Conservation (phyloP, 1,140 invertebrate species). For the Ips typographus region DNA sequence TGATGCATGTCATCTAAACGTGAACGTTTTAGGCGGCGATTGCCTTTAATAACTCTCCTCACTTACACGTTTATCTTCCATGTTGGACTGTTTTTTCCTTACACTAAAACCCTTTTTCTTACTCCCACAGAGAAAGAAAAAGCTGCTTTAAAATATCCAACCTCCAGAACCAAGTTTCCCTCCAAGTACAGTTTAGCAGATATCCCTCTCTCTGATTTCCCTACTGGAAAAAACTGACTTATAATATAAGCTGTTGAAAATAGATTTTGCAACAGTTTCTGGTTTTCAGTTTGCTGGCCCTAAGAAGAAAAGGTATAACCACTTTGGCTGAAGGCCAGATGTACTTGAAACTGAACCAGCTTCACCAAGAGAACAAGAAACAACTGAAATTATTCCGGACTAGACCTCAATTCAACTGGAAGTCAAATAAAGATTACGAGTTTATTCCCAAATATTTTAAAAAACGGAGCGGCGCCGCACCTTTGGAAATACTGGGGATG, state of each 20-base stretch:
- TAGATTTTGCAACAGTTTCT: background rate
- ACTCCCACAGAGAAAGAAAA: slow-evolving; percentile 16
- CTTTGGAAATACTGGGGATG: slow-evolving; percentile 74
- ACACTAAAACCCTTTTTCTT: slow-evolving; percentile 16
- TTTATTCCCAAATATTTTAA: slow-evolving; percentile 33
- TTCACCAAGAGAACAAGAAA: slow-evolving; percentile 61
- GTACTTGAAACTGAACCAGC: slow-evolving; percentile 65
- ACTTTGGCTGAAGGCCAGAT: slow-evolving; percentile 65
- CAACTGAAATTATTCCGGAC: slow-evolving; percentile 52
- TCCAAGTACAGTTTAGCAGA: too few species aligned
- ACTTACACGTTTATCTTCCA: slow-evolving; percentile 28
- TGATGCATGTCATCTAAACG: background rate
- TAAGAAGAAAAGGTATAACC: slow-evolving; percentile 71
- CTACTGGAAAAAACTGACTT: too few species aligned
- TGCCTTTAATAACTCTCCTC: slow-evolving; percentile 11
- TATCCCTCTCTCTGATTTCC: too few species aligned
- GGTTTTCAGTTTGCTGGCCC: slow-evolving; percentile 61
- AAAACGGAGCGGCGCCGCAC: slow-evolving; percentile 55
- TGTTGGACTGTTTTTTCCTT: slow-evolving; percentile 15
- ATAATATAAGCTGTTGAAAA: slow-evolving; percentile 3
- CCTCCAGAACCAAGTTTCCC: background rate
- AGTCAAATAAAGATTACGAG: slow-evolving; percentile 45
- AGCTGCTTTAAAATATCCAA: background rate
- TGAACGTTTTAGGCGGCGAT: slow-evolving; percentile 4
- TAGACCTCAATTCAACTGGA: slow-evolving; percentile 43